Evolutionary conservation across 2,888 invertebrate species (phyloP).

Genomic region (Drepanosiphum platanoidis): DNA sequence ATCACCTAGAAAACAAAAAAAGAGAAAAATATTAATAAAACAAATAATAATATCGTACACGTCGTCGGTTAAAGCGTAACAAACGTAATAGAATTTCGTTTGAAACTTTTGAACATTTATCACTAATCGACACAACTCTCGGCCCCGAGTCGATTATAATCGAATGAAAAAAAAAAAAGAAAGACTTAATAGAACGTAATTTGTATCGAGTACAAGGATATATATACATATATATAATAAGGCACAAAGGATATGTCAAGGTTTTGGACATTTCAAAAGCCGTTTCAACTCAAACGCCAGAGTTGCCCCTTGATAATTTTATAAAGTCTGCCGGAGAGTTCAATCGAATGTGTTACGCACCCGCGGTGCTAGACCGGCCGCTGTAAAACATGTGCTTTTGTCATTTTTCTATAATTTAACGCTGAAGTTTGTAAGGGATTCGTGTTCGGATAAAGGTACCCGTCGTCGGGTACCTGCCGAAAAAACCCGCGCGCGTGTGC

Average conservation of each 20-base stretch:
- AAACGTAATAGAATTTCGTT: not conserved
- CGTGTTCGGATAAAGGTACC: too few relatives aligned
- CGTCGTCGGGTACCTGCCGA: too few relatives aligned
- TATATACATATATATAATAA: too few relatives aligned
- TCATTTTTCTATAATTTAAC: not conserved
- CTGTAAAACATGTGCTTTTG: not conserved
- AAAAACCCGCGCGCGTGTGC: too few relatives aligned
- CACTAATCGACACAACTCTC: not conserved
- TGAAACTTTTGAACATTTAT: not conserved
- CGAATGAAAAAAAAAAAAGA: not conserved
- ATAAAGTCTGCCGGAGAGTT: not conserved
- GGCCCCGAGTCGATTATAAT: not conserved
- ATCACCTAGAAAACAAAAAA: not conserved
- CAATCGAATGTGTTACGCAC: not conserved
- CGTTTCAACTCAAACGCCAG: constrained; percentile 15
- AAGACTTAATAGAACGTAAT: not conserved
- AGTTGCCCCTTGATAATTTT: not conserved
- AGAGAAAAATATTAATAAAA: too few relatives aligned
- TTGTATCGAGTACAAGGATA: not conserved
- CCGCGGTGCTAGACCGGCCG: not conserved
- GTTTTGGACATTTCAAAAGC: not conserved
- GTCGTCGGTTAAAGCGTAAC: not conserved
- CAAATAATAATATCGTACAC: too few relatives aligned
- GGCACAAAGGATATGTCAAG: not conserved
- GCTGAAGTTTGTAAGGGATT: not conserved